Percentiles rank a stretch among this genome's conserved stretches.
Evolutionary conservation across 2,888 invertebrate species (phyloP).

Genomic region (Caenorhabditis uteleia): DNA sequence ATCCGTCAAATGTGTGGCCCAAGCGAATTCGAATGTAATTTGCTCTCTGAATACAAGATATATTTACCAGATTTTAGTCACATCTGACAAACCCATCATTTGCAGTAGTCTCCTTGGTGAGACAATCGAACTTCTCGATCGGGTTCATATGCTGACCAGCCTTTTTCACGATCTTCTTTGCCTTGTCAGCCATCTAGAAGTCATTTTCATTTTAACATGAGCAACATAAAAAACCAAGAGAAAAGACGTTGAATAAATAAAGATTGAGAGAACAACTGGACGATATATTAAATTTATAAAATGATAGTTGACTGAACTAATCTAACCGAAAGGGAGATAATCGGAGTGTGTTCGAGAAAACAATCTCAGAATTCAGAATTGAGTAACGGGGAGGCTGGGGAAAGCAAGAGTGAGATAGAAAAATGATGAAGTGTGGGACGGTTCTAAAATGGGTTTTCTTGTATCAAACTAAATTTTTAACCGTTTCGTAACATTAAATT

Average conservation of each 20-base stretch:
- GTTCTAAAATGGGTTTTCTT: no score
- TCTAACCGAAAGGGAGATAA: no score
- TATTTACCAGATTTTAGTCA: not conserved
- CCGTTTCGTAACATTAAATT: no score
- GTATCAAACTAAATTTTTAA: no score
- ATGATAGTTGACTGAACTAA: no score
- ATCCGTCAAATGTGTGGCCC: constrained; percentile 61
- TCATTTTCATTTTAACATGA: not conserved
- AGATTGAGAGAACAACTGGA: not conserved
- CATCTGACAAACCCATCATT: constrained; percentile 47
- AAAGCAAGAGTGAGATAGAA: no score
- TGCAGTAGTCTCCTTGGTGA: constrained; percentile 33
- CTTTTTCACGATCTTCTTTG: constrained; percentile 71
- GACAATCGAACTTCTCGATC: constrained; percentile 42
- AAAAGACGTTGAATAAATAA: not conserved
- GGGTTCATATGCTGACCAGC: constrained; percentile 54
- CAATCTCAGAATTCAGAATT: no score
- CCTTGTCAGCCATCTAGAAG: constrained; percentile 73
- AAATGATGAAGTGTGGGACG: no score
- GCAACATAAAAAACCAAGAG: not conserved
- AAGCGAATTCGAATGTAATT: constrained; percentile 46
- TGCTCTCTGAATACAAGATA: constrained; percentile 52
- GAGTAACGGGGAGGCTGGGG: no score
- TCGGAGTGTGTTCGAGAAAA: no score
- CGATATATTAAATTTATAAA: not conserved